These are phyloP conservation scores for Eupithecia vulgata DNA, from an alignment of 2,888 invertebrate species.

Conservation along the genomic window DNA sequence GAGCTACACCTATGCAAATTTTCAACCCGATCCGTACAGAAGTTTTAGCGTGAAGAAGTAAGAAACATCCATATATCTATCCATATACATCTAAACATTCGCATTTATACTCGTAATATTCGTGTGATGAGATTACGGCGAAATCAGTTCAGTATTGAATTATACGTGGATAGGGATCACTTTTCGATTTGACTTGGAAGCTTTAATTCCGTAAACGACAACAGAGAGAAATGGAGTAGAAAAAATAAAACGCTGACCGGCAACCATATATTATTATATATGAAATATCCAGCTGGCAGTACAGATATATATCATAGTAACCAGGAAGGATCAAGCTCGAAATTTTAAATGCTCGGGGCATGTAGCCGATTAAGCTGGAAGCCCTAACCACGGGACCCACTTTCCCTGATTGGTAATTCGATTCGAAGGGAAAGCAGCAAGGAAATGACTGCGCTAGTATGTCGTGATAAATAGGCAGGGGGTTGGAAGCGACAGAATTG, in stretches of 20 bases:
- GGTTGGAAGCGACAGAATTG: slow-evolving; percentile 25
- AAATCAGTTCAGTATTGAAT: too few species aligned
- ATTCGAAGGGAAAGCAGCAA: slow-evolving; percentile 59
- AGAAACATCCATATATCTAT: too few species aligned
- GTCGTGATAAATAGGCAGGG: slow-evolving; percentile 39
- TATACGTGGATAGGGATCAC: neutral
- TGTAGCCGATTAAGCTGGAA: slow-evolving; percentile 8
- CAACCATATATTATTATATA: too few species aligned
- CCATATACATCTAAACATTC: too few species aligned
- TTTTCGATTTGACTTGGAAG: neutral
- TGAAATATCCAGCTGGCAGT: neutral
- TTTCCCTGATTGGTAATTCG: slow-evolving; percentile 66
- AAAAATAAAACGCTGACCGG: neutral
- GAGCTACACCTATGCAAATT: too few species aligned
- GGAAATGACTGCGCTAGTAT: slow-evolving; percentile 52
- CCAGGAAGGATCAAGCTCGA: neutral
- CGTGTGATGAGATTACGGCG: neutral
- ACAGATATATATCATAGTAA: neutral
- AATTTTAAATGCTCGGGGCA: neutral
- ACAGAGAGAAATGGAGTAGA: too few species aligned
- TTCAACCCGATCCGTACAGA: too few species aligned
- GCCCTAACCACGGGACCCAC: slow-evolving; percentile 47
- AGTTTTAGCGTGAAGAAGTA: too few species aligned
- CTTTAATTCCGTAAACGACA: too few species aligned
- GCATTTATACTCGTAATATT: too few species aligned